Evolutionary conservation across 2,113 vertebrate genomes (phyloP).

Genomic region (Pogona vitticeps): DNA sequence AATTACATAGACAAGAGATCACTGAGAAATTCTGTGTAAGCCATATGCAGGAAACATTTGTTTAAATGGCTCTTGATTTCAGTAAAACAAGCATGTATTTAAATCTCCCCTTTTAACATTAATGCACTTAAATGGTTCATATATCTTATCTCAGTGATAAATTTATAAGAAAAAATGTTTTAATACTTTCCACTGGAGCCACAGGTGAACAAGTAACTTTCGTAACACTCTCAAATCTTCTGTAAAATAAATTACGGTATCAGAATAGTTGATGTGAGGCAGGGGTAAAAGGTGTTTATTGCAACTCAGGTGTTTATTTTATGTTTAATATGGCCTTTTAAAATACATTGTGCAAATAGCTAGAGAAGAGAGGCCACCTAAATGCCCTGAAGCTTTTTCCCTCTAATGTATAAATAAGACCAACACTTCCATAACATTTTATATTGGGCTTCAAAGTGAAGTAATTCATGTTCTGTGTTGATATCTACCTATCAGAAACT

Average conservation of each 20-base stretch:
- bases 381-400: background rate
- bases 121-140: background rate
- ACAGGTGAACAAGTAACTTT: conserved; percentile 42
- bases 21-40: background rate
- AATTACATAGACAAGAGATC: background rate
- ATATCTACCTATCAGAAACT: background rate
- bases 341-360: background rate
- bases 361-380: background rate
- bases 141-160: background rate
- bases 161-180: conserved; percentile 29
- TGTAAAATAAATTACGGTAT: conserved; percentile 62
- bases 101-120: background rate
- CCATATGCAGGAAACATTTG: background rate
- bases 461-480: background rate
- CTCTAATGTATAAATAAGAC: background rate
- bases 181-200: conserved; percentile 47
- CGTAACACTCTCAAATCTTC: conserved; percentile 45
- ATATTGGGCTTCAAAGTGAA: too few species aligned
- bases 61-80: background rate
- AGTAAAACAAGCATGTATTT: background rate
- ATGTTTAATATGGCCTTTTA: background rate
- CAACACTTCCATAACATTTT: background rate
- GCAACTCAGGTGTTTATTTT: conserved; percentile 25
- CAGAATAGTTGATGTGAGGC: conserved; percentile 56
- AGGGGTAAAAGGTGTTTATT: conserved; percentile 33